phyloP scores from a whole-genome alignment of 2,113 vertebrate genomes.

The Dromas ardeola region DNA sequence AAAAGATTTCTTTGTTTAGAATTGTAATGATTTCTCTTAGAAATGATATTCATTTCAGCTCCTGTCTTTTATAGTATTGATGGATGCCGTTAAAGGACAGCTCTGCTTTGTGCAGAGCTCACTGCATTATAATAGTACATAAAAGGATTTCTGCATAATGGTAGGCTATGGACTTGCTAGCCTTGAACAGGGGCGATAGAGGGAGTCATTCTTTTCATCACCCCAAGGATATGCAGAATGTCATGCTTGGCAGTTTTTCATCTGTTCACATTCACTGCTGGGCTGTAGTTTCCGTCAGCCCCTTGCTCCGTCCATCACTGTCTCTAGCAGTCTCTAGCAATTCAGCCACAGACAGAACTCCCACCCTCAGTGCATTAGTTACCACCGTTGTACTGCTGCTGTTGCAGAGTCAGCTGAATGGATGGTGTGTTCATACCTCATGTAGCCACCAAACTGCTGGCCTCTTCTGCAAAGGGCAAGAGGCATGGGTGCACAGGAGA shows the following conservation, averaged over 20 bases:
- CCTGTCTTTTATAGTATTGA: conserved; percentile 31
- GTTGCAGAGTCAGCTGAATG: not conserved
- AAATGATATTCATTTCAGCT: conserved; percentile 43
- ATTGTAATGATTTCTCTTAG: conserved; percentile 47
- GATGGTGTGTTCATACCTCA: not conserved
- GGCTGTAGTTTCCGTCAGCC: not conserved
- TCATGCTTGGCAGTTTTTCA: not conserved
- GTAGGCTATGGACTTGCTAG: not conserved
- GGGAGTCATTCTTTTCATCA: not conserved
- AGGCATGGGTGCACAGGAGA: not conserved
- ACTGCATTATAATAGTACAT: conserved; percentile 42
- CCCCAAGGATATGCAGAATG: not conserved
- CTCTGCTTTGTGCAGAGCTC: not conserved
- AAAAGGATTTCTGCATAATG: conserved; percentile 43
- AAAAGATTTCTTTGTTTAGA: conserved; percentile 51
- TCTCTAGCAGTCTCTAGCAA: not conserved
- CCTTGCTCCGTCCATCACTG: not conserved
- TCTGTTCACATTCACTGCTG: not conserved
- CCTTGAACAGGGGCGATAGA: not conserved
- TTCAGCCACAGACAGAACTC: not conserved
- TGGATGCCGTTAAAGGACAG: not conserved
- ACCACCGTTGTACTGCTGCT: not conserved
- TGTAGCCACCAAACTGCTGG: not conserved
- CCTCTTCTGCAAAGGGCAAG: not conserved
- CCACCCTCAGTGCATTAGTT: not conserved